Conservation (phyloP, 92 coral and sea anemone genomes). For the Virgularia gustaviana region DNA sequence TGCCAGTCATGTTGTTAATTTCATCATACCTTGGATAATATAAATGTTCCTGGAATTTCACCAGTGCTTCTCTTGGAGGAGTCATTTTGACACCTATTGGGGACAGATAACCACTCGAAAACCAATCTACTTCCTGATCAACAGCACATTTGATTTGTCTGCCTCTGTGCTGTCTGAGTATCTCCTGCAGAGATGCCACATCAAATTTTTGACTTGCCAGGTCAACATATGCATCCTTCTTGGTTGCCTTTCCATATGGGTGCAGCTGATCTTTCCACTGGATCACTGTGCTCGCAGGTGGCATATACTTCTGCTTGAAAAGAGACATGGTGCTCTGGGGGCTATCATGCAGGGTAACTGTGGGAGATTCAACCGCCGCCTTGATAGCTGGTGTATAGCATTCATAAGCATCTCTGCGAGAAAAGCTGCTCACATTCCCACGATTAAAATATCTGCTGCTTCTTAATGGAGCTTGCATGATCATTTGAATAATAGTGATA, state of each 20-base stretch:
- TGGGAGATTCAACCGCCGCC: neutral
- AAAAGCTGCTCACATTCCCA: neutral
- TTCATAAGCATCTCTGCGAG: neutral
- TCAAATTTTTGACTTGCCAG: neutral
- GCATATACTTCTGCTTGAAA: neutral
- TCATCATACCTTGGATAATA: conserved; percentile 1
- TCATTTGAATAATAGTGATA: no score
- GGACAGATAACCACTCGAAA: neutral
- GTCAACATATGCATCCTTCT: neutral
- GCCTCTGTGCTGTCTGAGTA: neutral
- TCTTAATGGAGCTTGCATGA: no score
- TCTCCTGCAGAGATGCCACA: neutral
- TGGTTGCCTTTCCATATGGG: neutral
- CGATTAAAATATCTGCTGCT: neutral
- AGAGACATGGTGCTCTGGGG: neutral
- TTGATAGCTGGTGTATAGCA: neutral
- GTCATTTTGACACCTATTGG: no score
- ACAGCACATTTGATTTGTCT: conserved; percentile 13
- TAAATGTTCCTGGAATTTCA: neutral
- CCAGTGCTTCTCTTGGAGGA: neutral
- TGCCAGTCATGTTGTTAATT: neutral
- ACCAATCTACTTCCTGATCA: conserved; percentile 26
- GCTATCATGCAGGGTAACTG: neutral
- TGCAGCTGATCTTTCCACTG: neutral
- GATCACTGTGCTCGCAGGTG: neutral